Conservation (phyloP, 2,113 vertebrate genomes). For the Phalacrocorax aristotelis region DNA sequence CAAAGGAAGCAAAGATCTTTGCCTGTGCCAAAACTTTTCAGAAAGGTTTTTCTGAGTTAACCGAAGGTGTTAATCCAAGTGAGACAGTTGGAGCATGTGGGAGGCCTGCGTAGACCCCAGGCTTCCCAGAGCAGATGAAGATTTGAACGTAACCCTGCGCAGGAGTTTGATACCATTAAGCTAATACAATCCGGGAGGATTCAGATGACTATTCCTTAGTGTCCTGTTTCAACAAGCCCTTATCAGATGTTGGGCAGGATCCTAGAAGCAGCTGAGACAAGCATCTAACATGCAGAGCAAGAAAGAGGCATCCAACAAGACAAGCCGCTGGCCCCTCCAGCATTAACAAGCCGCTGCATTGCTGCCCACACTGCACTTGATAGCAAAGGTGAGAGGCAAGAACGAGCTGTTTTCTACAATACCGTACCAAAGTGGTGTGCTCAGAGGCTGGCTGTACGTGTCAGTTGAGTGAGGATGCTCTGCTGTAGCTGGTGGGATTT, state of each 20-base stretch:
- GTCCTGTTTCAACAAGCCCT: not conserved
- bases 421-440: accelerated
- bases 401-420: not conserved
- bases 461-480: not conserved
- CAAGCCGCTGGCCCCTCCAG: not conserved
- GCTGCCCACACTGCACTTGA: not conserved
- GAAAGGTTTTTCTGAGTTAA: not conserved
- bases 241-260: not conserved
- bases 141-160: not conserved
- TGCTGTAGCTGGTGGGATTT: not conserved
- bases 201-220: not conserved
- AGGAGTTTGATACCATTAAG: not conserved
- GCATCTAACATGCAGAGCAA: not conserved
- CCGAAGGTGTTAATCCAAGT: not conserved
- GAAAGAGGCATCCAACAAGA: not conserved
- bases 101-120: not conserved
- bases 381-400: not conserved
- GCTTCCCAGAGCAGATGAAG: not conserved
- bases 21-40: not conserved
- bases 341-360: not conserved
- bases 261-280: not conserved
- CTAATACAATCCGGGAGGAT: not conserved
- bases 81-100: not conserved
- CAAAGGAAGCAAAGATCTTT: not conserved
- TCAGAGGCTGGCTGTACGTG: not conserved